Conservation (phyloP, 2,888 invertebrate genomes). For the Neoascia interrupta region DNA sequence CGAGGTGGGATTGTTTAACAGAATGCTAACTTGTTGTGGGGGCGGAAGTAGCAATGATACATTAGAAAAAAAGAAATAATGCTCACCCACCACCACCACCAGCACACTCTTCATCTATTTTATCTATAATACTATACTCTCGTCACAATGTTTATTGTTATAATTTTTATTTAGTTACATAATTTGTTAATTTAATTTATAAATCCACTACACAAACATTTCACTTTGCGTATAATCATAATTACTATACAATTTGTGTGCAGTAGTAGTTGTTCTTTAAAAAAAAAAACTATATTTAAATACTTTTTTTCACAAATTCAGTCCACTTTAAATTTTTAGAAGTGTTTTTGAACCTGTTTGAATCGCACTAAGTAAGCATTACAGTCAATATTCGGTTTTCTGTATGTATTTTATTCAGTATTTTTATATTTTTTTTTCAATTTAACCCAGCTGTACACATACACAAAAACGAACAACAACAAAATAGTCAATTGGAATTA, state of each 20-base stretch:
- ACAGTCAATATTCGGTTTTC: conserved; percentile 5
- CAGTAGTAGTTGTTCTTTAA: conserved; percentile 6
- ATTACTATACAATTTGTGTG: conserved; percentile 5
- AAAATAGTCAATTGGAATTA: not conserved
- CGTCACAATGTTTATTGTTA: too few relatives aligned
- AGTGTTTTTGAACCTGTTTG: not conserved
- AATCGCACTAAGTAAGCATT: conserved; percentile 4
- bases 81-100: conserved; percentile 8
- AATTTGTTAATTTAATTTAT: too few relatives aligned
- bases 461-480: conserved; percentile 2
- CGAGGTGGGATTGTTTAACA: conserved; percentile 89
- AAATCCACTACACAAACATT: conserved; percentile 5
- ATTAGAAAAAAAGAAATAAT: conserved; percentile 55
- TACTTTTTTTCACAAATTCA: not conserved
- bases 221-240: conserved; percentile 4
- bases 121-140: conserved; percentile 1
- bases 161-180: too few relatives aligned
- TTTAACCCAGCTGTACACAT: conserved; percentile 1
- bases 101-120: conserved; percentile 6
- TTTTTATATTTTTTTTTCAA: conserved; percentile 2
- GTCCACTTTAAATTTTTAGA: not conserved
- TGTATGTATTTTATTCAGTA: conserved; percentile 21
- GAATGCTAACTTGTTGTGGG: conserved; percentile 80
- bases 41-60: conserved; percentile 68
- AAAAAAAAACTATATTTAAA: too few relatives aligned